Evolutionary conservation across 2,797 vertebrate species (phyloP).

Genomic region (Orientallactaga sibirica): DNA sequence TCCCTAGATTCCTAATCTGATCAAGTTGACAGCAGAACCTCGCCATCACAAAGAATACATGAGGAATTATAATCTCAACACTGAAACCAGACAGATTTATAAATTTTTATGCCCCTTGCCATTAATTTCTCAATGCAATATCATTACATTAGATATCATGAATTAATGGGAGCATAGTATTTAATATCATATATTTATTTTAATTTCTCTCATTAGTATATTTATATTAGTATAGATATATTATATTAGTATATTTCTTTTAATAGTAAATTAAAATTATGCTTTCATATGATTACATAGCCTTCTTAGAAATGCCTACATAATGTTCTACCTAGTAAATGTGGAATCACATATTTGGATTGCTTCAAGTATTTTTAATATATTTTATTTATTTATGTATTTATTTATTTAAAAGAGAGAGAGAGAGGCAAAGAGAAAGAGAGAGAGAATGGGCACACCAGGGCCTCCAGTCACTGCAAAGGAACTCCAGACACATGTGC

Average conservation of each 20-base stretch:
- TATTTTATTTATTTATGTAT: neutral
- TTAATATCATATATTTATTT: neutral
- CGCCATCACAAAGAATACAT: neutral
- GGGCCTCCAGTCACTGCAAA: too few relatives aligned
- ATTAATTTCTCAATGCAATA: constrained; percentile 24
- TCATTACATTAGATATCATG: neutral
- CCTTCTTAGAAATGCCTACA: neutral
- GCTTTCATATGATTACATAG: constrained; percentile 22
- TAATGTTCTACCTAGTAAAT: neutral
- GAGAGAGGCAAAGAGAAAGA: too few relatives aligned
- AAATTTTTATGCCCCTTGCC: constrained; percentile 19
- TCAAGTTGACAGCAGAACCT: too few relatives aligned
- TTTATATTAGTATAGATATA: too few relatives aligned
- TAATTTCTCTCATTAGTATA: too few relatives aligned
- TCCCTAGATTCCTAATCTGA: too few relatives aligned
- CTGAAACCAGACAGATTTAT: neutral
- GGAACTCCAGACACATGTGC: too few relatives aligned
- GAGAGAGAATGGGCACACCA: too few relatives aligned
- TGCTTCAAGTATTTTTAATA: neutral
- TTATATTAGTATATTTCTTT: neutral
- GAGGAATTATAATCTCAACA: neutral
- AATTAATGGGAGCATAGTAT: neutral
- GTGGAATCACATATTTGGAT: constrained; percentile 14
- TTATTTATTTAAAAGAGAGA: too few relatives aligned
- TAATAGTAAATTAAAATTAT: constrained; percentile 7